phyloP scores from a whole-genome alignment of 2,888 invertebrate genomes.

The Amphipoea lucens region DNA sequence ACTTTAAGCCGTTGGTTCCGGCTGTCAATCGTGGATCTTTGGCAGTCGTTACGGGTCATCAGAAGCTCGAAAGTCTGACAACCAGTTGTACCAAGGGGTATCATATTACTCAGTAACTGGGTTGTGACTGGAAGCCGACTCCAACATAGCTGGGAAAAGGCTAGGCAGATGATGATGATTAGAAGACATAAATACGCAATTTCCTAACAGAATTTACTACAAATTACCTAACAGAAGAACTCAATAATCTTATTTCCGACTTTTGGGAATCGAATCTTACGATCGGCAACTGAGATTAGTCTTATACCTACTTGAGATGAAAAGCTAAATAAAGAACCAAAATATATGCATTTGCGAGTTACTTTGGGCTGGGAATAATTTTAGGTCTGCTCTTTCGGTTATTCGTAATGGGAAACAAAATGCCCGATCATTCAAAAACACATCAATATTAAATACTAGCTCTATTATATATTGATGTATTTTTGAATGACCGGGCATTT shows the following conservation, averaged over 20 bases:
- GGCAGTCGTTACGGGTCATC: no score
- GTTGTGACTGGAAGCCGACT: no score
- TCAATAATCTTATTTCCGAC: background rate
- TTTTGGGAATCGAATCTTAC: background rate
- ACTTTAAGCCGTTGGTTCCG: no score
- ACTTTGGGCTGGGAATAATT: background rate
- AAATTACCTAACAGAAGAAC: background rate
- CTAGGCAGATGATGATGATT: no score
- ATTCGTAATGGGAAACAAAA: background rate
- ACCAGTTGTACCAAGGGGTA: no score
- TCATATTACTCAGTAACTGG: no score
- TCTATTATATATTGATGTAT: no score
- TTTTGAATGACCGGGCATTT: no score
- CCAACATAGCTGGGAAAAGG: no score
- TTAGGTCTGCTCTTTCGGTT: background rate
- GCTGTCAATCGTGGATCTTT: no score
- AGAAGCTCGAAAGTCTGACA: no score
- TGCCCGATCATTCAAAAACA: background rate
- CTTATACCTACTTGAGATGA: background rate
- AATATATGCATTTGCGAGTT: background rate
- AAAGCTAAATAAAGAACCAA: background rate
- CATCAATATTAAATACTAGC: background rate
- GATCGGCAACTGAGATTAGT: background rate
- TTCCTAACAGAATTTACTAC: background rate
- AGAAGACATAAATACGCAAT: background rate